Conservation (phyloP, 2,797 vertebrate genomes). For the Lagorchestes hirsutus region DNA sequence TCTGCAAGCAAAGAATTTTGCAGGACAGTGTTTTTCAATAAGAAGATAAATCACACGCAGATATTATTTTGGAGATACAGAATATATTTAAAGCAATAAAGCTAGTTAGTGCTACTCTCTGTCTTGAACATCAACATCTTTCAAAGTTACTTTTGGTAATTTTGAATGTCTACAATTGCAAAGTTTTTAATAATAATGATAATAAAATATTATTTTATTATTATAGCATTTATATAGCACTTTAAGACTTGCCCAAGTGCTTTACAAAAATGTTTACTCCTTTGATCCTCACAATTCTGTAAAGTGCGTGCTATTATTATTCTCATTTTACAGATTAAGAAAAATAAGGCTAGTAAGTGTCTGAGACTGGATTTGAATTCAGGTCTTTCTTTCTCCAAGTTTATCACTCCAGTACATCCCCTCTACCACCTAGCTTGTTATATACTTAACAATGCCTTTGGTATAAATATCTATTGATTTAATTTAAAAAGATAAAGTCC, state of each 20-base stretch:
- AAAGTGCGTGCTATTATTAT: neutral
- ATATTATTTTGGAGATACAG: conserved; percentile 66
- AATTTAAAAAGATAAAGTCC: conserved; percentile 33
- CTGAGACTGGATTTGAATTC: neutral
- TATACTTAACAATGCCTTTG: neutral
- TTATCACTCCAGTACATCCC: neutral
- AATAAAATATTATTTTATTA: too few species aligned
- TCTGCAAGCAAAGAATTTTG: conserved; percentile 29
- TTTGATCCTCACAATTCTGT: neutral
- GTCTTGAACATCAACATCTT: conserved; percentile 73
- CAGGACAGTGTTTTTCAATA: neutral
- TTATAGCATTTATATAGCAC: neutral
- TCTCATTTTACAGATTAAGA: neutral
- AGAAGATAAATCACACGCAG: conserved; percentile 37
- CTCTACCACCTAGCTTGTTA: neutral
- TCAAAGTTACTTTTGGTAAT: conserved; percentile 54
- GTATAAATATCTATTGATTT: neutral
- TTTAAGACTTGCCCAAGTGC: neutral
- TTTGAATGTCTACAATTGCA: neutral
- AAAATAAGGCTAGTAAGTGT: neutral
- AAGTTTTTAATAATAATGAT: neutral
- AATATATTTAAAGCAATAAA: conserved; percentile 76
- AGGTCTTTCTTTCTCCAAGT: neutral
- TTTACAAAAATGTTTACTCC: neutral
- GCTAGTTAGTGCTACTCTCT: conserved; percentile 71